Conservation (phyloP, 1,140 invertebrate species). For the Plodia interpunctella region DNA sequence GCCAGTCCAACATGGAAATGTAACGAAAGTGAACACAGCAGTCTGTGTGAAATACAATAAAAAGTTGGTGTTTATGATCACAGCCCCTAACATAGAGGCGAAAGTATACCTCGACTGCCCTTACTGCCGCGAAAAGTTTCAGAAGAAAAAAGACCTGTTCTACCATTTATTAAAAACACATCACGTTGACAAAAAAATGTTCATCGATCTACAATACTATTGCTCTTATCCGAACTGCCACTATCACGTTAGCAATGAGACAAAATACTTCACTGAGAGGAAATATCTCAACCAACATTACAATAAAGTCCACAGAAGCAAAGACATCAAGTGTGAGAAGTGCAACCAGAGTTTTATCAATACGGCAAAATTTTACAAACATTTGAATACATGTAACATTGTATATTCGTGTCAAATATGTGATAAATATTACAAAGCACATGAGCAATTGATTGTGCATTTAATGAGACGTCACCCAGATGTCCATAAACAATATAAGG, state of each 20-base stretch:
- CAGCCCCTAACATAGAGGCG: constrained; percentile 30
- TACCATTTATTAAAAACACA: constrained; percentile 42
- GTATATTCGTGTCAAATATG: constrained; percentile 42
- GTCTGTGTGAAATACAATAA: constrained; percentile 25
- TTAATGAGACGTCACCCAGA: constrained; percentile 49
- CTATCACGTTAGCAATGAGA: constrained; percentile 5
- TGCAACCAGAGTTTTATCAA: constrained; percentile 36
- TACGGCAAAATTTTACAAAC: constrained; percentile 26
- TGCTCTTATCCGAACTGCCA: constrained; percentile 33
- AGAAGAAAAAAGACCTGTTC: constrained; percentile 40
- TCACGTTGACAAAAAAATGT: constrained; percentile 19
- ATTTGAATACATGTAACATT: constrained; percentile 42
- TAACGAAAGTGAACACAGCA: constrained; percentile 23
- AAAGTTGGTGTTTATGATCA: constrained; percentile 34
- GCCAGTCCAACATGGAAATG: not conserved
- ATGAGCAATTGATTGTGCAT: constrained; percentile 50
- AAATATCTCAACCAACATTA: constrained; percentile 60
- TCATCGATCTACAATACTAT: constrained; percentile 41
- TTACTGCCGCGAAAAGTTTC: constrained; percentile 36
- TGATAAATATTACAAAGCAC: constrained; percentile 36
- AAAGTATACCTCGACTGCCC: constrained; percentile 47
- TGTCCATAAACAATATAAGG: constrained; percentile 51
- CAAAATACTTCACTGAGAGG: constrained; percentile 42
- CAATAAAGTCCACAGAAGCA: constrained; percentile 48
- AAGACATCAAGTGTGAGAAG: constrained; percentile 26